A percentile compares a stretch with the other conserved stretches of the same genome.
Evolutionary conservation across 2,113 vertebrate species (phyloP).

Genomic region (Lophius piscatorius): DNA sequence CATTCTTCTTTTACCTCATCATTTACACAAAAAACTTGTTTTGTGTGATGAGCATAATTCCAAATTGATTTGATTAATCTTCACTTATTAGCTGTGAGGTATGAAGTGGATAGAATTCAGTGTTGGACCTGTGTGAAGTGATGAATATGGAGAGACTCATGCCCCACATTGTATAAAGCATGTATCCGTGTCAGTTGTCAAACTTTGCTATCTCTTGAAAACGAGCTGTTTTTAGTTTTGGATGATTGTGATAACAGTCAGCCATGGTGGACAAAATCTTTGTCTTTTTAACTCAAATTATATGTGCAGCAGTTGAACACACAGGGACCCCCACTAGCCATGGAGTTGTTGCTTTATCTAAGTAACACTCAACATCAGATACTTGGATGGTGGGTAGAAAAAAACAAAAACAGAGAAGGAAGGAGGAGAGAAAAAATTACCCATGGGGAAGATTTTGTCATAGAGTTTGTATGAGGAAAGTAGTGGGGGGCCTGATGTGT

Average conservation of each 20-base stretch:
- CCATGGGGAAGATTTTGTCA: too few relatives aligned
- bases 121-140: not conserved
- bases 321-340: not conserved
- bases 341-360: not conserved
- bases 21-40: too few relatives aligned
- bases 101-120: too few relatives aligned
- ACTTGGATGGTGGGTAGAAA: not conserved
- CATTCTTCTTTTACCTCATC: too few relatives aligned
- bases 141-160: not conserved
- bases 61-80: too few relatives aligned
- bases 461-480: not conserved
- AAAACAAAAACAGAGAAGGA: too few relatives aligned
- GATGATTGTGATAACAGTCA: too few relatives aligned
- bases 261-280: too few relatives aligned
- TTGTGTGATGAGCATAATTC: too few relatives aligned
- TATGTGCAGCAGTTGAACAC: constrained; percentile 1
- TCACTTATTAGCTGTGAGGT: not conserved
- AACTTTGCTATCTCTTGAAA: not conserved
- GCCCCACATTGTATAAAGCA: not conserved
- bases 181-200: not conserved
- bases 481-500: not conserved
- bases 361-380: not conserved
- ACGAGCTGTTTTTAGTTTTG: too few relatives aligned
- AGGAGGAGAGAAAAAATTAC: too few relatives aligned
- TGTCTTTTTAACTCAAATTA: too few relatives aligned